Conservation (phyloP, 2,888 invertebrate genomes). For the Drosophila percnosoma region DNA sequence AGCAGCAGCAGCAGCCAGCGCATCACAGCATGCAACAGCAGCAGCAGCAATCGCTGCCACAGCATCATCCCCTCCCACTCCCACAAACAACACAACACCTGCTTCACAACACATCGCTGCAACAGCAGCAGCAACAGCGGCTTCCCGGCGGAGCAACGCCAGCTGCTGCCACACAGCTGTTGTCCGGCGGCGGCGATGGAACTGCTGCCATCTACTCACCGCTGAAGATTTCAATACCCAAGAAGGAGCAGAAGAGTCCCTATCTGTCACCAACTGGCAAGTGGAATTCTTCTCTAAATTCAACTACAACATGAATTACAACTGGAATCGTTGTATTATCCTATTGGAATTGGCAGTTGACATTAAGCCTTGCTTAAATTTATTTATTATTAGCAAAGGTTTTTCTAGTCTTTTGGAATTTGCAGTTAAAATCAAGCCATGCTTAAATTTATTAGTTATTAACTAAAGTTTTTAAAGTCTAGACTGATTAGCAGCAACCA, state of each 20-base stretch:
- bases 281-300: constrained; percentile 38
- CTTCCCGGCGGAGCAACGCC: constrained; percentile 44
- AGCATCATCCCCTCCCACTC: constrained; percentile 55
- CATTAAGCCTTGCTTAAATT: background rate
- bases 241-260: constrained; percentile 89
- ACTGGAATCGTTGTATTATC: background rate
- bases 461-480: background rate
- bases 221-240: constrained; percentile 85
- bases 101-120: constrained; percentile 68
- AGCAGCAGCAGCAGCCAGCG: constrained; percentile 65
- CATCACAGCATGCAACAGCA: constrained; percentile 67
- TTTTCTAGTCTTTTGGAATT: background rate
- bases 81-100: constrained; percentile 68
- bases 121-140: constrained; percentile 55
- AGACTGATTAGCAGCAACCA: background rate
- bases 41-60: constrained; percentile 43
- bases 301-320: background rate
- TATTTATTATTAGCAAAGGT: background rate
- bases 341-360: background rate
- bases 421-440: background rate
- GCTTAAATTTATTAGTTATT: background rate
- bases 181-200: constrained; percentile 70
- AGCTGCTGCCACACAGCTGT: constrained; percentile 68
- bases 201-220: constrained; percentile 85
- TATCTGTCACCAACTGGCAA: constrained; percentile 95